These are phyloP conservation scores for Umimayanthus kanabou DNA, from an alignment of 92 coral and sea anemone species.

Conservation along the genomic window DNA sequence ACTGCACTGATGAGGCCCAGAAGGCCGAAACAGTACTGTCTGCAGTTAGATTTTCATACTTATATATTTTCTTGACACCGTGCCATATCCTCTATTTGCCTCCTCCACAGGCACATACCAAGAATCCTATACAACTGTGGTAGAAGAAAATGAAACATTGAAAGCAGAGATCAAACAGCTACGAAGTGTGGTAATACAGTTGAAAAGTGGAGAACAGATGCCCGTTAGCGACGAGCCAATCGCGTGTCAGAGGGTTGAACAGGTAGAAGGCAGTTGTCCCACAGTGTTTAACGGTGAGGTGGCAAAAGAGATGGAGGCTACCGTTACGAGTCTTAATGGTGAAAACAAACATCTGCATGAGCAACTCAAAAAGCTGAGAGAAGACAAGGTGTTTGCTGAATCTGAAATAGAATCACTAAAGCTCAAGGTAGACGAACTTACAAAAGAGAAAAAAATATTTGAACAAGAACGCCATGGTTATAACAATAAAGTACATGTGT, in stretches of 20 bases:
- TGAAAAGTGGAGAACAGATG: background rate
- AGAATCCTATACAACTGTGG: slow-evolving; percentile 6
- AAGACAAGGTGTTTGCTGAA: slow-evolving; percentile 52
- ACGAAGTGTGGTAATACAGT: background rate
- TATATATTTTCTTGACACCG: no score
- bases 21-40: no score
- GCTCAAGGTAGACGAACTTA: slow-evolving; percentile 60
- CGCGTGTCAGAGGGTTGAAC: background rate
- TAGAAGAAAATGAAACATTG: slow-evolving; percentile 4
- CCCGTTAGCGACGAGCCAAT: background rate
- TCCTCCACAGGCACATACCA: slow-evolving; percentile 19
- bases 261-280: slow-evolving; percentile 11
- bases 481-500: background rate
- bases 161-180: background rate
- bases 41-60: no score
- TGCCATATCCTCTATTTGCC: no score
- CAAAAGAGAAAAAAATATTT: slow-evolving; percentile 59
- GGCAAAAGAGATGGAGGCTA: background rate
- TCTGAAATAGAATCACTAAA: slow-evolving; percentile 75
- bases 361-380: slow-evolving; percentile 35
- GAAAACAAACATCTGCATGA: slow-evolving; percentile 17
- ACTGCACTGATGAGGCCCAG: no score
- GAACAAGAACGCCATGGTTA: slow-evolving; percentile 48
- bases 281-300: background rate
- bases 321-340: slow-evolving; percentile 5